These are phyloP conservation scores for Tetragnatha montana DNA, from an alignment of 2,888 invertebrate genomes.

Conservation along the genomic window DNA sequence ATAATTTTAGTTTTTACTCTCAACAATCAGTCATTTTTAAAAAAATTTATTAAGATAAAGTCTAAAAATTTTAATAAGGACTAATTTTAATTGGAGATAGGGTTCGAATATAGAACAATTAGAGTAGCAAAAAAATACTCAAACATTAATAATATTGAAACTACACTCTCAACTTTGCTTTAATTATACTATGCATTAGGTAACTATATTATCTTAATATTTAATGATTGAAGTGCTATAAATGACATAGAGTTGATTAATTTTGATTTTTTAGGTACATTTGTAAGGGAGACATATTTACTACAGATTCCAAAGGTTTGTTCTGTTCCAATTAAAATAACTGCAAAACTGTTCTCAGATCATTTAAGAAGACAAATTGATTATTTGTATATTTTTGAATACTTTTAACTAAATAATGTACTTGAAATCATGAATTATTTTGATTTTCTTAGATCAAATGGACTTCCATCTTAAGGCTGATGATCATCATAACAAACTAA, in stretches of 20 bases:
- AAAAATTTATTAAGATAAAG: too few species aligned
- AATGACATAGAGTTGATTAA: background rate
- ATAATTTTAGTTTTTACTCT: background rate
- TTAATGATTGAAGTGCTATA: too few species aligned
- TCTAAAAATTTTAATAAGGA: background rate
- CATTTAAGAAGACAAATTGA: background rate
- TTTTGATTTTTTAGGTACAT: constrained; percentile 59
- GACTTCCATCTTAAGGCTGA: constrained; percentile 42
- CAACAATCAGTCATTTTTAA: background rate
- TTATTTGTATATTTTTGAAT: background rate
- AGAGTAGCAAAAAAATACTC: too few species aligned
- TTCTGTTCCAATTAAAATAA: background rate
- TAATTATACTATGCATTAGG: too few species aligned
- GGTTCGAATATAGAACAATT: too few species aligned
- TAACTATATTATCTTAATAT: too few species aligned
- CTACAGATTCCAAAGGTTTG: constrained; percentile 38
- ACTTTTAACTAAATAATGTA: background rate
- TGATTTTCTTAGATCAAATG: constrained; percentile 44
- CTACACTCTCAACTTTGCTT: too few species aligned
- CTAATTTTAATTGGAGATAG: too few species aligned
- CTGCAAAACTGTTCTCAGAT: too few species aligned
- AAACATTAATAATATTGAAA: too few species aligned
- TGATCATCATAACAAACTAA: constrained; percentile 56
- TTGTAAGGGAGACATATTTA: constrained; percentile 70
- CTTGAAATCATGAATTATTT: background rate